Evolutionary conservation across 1,140 invertebrate genomes (phyloP).

Genomic region (Hylaeus anthracinus): DNA sequence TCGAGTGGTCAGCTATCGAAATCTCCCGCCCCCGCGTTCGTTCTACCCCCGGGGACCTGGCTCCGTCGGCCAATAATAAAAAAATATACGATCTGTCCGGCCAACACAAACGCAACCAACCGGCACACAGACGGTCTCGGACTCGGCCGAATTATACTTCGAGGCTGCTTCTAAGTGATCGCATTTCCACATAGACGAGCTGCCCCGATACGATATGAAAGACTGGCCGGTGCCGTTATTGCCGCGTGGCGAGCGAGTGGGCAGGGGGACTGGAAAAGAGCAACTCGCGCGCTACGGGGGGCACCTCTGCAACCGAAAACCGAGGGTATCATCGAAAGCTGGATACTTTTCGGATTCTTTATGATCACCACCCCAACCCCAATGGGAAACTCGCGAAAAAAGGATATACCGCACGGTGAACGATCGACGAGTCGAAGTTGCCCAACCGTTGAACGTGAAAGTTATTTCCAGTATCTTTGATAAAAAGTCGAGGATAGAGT

Average conservation of each 20-base stretch:
- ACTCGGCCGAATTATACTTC: slow-evolving; percentile 75
- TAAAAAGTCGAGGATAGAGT: neutral
- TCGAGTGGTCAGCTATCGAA: slow-evolving; percentile 79
- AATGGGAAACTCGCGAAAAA: slow-evolving; percentile 5
- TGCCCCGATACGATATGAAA: slow-evolving; percentile 75
- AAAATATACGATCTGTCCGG: slow-evolving; percentile 74
- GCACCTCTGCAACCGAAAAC: slow-evolving; percentile 44
- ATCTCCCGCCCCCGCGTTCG: slow-evolving; percentile 57
- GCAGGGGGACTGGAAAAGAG: slow-evolving; percentile 44
- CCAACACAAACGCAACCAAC: slow-evolving; percentile 57
- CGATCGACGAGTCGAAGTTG: neutral
- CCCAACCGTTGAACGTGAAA: neutral
- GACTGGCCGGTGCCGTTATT: slow-evolving; percentile 66
- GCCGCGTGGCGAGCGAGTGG: slow-evolving; percentile 42
- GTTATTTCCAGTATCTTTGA: no score
- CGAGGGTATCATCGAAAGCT: slow-evolving; percentile 56
- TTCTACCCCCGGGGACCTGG: slow-evolving; percentile 54
- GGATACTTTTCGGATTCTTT: slow-evolving; percentile 69
- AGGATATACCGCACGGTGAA: neutral
- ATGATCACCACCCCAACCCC: slow-evolving; percentile 41
- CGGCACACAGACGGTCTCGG: slow-evolving; percentile 52
- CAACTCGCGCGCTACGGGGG: slow-evolving; percentile 34
- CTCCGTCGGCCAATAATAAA: slow-evolving; percentile 76
- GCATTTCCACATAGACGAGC: slow-evolving; percentile 81
- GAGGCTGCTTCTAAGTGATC: slow-evolving; percentile 78